These are phyloP conservation scores for Dipodomys stephensi DNA, from an alignment of 2,113 vertebrate genomes.

Conservation along the genomic window DNA sequence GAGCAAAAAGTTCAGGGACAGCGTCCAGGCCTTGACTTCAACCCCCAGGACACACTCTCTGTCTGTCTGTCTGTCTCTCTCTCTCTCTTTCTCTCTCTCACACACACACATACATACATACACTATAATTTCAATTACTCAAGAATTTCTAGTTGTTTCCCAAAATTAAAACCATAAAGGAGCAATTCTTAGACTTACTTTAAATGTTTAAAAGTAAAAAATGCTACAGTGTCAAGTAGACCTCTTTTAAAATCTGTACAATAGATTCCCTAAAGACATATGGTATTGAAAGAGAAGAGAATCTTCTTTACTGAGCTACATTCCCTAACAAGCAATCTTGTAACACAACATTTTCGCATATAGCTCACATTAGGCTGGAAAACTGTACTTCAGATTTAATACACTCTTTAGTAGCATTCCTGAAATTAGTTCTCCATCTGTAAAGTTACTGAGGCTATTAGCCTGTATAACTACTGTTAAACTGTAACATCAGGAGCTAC, in stretches of 20 bases:
- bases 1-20: too few relatives aligned
- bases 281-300: too few relatives aligned
- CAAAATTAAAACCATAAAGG: slow-evolving; percentile 8
- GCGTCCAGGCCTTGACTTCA: too few relatives aligned
- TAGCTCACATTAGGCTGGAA: background rate
- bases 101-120: too few relatives aligned
- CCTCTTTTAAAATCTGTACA: slow-evolving; percentile 8
- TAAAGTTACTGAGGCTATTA: background rate
- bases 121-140: background rate
- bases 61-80: too few relatives aligned
- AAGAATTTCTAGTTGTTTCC: background rate
- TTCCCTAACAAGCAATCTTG: background rate
- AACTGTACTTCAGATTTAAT: background rate
- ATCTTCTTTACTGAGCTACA: background rate
- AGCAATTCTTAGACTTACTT: background rate
- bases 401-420: background rate
- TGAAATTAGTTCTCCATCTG: slow-evolving; percentile 40
- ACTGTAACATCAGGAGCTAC: too few relatives aligned
- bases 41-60: too few relatives aligned
- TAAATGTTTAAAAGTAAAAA: background rate
- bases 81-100: too few relatives aligned
- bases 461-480: background rate
- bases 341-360: background rate
- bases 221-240: background rate
- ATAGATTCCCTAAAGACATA: background rate